Percentiles rank a stretch among this genome's conserved stretches.
These are phyloP conservation scores for Brachyhypopomus gauderio DNA, from an alignment of 2,113 vertebrate species.

Conservation along the genomic window DNA sequence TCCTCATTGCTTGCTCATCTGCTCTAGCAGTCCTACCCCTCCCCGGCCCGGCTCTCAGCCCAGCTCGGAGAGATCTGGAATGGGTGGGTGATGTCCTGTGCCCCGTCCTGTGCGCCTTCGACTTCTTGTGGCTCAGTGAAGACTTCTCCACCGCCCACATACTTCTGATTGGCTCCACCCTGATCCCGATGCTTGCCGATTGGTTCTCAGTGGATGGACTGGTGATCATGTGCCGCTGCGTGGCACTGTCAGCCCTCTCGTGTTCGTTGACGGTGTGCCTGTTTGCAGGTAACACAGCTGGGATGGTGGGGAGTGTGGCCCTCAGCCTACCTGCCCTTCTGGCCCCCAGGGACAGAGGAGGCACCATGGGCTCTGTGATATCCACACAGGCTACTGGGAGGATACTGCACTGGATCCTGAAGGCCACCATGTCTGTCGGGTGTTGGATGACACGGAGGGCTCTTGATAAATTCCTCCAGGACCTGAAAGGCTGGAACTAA, in stretches of 20 bases:
- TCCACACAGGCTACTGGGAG: constrained; percentile 54
- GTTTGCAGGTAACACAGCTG: constrained; percentile 68
- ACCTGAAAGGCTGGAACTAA: constrained; percentile 60
- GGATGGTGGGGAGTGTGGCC: constrained; percentile 66
- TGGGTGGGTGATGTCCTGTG: constrained; percentile 68
- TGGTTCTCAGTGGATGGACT: constrained; percentile 71
- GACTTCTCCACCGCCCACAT: constrained; percentile 70
- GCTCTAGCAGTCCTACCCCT: constrained; percentile 53
- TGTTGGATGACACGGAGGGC: constrained; percentile 68
- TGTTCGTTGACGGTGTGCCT: constrained; percentile 74
- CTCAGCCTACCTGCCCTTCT: constrained; percentile 70
- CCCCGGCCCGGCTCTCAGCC: constrained; percentile 47
- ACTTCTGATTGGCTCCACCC: constrained; percentile 69
- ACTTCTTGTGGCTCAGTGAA: constrained; percentile 75
- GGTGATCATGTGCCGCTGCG: constrained; percentile 67
- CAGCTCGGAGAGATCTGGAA: constrained; percentile 63
- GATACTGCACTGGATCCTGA: constrained; percentile 63
- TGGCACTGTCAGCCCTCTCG: constrained; percentile 71
- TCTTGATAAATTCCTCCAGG: constrained; percentile 65
- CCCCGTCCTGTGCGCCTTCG: constrained; percentile 69
- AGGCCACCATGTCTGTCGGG: constrained; percentile 65
- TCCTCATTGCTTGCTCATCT: constrained; percentile 70
- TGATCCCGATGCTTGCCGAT: constrained; percentile 65
- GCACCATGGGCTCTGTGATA: constrained; percentile 46
- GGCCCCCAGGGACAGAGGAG: constrained; percentile 36